A percentile compares a stretch with the other conserved stretches of the same genome.
These are phyloP conservation scores for Eubasilissa splendida DNA, from an alignment of 2,888 invertebrate genomes.

Conservation along the genomic window DNA sequence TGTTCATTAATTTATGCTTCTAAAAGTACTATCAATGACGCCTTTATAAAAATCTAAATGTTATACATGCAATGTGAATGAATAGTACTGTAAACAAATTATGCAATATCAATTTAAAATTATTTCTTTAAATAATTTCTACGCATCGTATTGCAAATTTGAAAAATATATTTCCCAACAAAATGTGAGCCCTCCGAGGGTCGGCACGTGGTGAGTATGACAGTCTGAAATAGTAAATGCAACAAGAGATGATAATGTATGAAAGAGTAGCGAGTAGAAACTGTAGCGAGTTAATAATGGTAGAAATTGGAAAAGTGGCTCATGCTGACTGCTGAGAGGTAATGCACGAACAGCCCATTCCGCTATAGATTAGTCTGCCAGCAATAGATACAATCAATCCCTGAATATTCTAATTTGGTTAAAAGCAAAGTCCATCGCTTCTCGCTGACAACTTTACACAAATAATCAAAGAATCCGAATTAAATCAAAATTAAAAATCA, in stretches of 20 bases:
- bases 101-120: no score
- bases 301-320: slow-evolving; percentile 44
- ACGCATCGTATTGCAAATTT: slow-evolving; percentile 2
- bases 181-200: background rate
- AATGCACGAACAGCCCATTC: slow-evolving; percentile 50
- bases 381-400: slow-evolving; percentile 27
- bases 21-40: background rate
- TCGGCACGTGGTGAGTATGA: background rate
- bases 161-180: background rate
- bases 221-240: slow-evolving; percentile 5
- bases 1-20: background rate
- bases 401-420: background rate
- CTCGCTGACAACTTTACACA: slow-evolving; percentile 30
- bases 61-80: background rate
- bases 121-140: background rate
- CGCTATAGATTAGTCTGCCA: slow-evolving; percentile 30
- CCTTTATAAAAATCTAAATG: background rate
- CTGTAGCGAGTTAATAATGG: slow-evolving; percentile 25
- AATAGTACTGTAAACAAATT: background rate
- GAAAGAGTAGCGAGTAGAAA: slow-evolving; percentile 5
- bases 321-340: slow-evolving; percentile 55
- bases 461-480: background rate
- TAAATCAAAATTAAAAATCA: no score
- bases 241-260: slow-evolving; percentile 23
- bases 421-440: slow-evolving; percentile 31